Evolutionary conservation across 2,797 vertebrate species (phyloP).

Genomic region (Eutrigla gurnardus): DNA sequence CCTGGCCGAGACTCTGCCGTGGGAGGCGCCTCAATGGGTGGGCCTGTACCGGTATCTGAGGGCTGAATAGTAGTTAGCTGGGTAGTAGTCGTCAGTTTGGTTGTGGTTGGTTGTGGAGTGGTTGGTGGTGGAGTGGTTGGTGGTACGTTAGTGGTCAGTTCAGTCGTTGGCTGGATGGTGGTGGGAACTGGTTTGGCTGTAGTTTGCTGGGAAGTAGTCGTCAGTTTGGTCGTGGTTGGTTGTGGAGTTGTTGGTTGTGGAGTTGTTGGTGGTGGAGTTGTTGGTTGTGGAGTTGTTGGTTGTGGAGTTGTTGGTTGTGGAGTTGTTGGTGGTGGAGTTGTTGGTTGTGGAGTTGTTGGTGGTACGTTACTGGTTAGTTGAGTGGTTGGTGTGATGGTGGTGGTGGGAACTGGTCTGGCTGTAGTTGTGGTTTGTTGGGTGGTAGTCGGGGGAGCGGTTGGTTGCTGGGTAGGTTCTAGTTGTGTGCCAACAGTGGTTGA

Average conservation of each 20-base stretch:
- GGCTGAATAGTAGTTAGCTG: conserved; percentile 26
- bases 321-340: background rate
- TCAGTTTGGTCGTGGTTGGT: background rate
- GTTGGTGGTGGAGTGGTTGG: conserved; percentile 22
- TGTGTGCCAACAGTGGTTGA: conserved; percentile 6
- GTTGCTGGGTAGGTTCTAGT: conserved; percentile 18
- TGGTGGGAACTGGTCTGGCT: conserved; percentile 33
- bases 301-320: conserved; percentile 22
- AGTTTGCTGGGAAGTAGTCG: conserved; percentile 28
- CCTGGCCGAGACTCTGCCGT: conserved; percentile 3
- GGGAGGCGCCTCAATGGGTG: conserved; percentile 4
- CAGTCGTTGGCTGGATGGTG: background rate
- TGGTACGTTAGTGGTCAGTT: conserved; percentile 2
- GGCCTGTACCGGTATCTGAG: conserved; percentile 10
- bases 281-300: conserved; percentile 21
- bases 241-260: conserved; percentile 18
- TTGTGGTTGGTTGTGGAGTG: conserved; percentile 17
- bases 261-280: conserved; percentile 3
- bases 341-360: conserved; percentile 7
- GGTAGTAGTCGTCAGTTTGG: conserved; percentile 35
- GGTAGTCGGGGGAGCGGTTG: conserved; percentile 34
- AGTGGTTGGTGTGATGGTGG: conserved; percentile 4
- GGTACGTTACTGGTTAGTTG: conserved; percentile 4
- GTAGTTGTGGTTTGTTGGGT: conserved; percentile 40
- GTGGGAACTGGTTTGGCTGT: conserved; percentile 34